Conservation (phyloP, 2,888 invertebrate genomes). For the Diachrysia chrysitis region DNA sequence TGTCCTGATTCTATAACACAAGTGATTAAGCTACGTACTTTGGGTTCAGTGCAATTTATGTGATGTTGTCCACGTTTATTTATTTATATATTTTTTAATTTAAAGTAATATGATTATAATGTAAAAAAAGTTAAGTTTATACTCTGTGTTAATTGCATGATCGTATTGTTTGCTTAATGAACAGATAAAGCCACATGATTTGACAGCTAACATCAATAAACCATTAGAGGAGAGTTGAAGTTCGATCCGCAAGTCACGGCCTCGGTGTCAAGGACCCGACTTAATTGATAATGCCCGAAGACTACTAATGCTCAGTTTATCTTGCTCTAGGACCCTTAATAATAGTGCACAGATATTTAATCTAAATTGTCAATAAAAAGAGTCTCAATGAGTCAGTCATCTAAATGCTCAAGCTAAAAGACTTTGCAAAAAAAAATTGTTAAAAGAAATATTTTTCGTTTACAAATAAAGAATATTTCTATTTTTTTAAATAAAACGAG, state of each 20-base stretch:
- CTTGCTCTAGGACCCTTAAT: not conserved
- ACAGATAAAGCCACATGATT: not conserved
- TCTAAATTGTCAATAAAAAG: not conserved
- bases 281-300: slow-evolving; percentile 29
- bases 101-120: too few species aligned
- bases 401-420: too few species aligned
- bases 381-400: too few species aligned
- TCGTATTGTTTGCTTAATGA: not conserved
- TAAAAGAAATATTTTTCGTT: too few species aligned
- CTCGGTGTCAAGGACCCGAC: slow-evolving; percentile 15
- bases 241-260: slow-evolving; percentile 25
- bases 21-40: too few species aligned
- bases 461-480: not conserved
- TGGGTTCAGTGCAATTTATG: too few species aligned
- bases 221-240: slow-evolving; percentile 32
- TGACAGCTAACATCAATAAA: slow-evolving; percentile 25
- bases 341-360: not conserved
- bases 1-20: too few species aligned
- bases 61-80: too few species aligned
- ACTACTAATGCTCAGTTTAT: not conserved
- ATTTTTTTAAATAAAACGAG: not conserved
- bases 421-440: too few species aligned
- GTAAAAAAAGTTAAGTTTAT: too few species aligned
- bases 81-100: too few species aligned
- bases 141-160: not conserved